These are phyloP conservation scores for Shargacucullia verbasci DNA, from an alignment of 2,888 invertebrate genomes.

Conservation along the genomic window DNA sequence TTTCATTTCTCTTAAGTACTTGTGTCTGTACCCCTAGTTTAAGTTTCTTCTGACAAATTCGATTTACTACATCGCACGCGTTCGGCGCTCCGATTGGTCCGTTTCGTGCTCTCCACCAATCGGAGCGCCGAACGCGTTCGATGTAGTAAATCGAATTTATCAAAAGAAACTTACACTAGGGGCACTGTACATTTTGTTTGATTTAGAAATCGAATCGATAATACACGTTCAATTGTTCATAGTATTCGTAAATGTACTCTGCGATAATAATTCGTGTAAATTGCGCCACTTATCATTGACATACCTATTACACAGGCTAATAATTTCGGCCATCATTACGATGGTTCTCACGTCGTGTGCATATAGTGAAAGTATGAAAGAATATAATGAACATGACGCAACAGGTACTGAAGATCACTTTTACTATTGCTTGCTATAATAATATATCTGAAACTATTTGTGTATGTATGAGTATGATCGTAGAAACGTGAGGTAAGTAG, in stretches of 20 bases:
- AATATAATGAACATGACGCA: conserved; percentile 31
- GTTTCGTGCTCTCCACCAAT: too few relatives aligned
- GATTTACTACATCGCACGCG: too few relatives aligned
- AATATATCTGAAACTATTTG: conserved; percentile 10
- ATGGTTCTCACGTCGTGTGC: conserved; percentile 44
- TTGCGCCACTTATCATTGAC: background rate
- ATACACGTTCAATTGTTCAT: background rate
- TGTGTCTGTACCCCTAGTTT: too few relatives aligned
- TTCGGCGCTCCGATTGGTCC: too few relatives aligned
- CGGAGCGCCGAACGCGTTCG: too few relatives aligned
- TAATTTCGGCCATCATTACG: conserved; percentile 27
- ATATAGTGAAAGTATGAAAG: conserved; percentile 45
- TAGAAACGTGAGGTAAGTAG: too few relatives aligned
- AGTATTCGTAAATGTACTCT: background rate
- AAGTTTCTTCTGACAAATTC: too few relatives aligned
- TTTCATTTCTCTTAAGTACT: too few relatives aligned
- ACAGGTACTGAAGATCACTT: conserved; percentile 20
- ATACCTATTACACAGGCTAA: background rate
- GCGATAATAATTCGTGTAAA: conserved; percentile 9
- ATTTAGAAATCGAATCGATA: too few relatives aligned
- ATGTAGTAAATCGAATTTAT: too few relatives aligned
- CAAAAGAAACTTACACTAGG: too few relatives aligned
- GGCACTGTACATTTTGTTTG: too few relatives aligned
- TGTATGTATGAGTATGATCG: conserved; percentile 5
- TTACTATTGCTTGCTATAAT: conserved; percentile 18